Evolutionary conservation across 2,888 invertebrate species (phyloP).

Genomic region (Junonia oenone): DNA sequence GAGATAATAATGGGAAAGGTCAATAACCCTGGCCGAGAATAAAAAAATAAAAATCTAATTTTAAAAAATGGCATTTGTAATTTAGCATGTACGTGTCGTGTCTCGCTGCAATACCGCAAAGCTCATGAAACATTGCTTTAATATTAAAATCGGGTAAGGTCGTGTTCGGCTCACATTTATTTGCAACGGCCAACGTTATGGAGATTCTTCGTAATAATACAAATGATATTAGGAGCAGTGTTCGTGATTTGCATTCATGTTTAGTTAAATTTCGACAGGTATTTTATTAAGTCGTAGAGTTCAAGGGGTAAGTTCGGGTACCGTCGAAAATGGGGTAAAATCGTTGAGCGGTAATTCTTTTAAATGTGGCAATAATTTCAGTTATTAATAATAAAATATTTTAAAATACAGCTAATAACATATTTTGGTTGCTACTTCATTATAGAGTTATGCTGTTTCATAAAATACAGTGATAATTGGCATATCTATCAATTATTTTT

Average conservation of each 20-base stretch:
- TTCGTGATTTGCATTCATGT: not conserved
- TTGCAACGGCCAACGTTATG: not conserved
- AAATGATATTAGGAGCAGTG: not conserved
- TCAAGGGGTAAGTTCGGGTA: not conserved
- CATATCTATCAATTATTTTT: too few species aligned
- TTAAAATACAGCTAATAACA: too few species aligned
- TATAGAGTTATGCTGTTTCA: too few species aligned
- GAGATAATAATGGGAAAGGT: too few species aligned
- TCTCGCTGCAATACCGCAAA: not conserved
- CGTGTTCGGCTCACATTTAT: not conserved
- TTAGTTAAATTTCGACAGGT: not conserved
- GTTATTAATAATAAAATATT: too few species aligned
- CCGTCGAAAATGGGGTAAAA: too few species aligned
- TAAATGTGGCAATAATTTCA: too few species aligned
- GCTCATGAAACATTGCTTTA: not conserved
- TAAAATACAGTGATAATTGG: too few species aligned
- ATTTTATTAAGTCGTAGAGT: not conserved
- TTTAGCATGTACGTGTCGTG: not conserved
- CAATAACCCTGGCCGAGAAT: too few species aligned
- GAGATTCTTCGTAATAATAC: not conserved
- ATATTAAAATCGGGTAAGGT: not conserved
- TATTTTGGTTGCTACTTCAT: too few species aligned
- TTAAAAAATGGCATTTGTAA: not conserved
- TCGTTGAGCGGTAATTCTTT: too few species aligned
- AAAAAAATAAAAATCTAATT: too few species aligned